Conservation (phyloP, 2,888 invertebrate species). For the Scrobipalpa atriplicella region DNA sequence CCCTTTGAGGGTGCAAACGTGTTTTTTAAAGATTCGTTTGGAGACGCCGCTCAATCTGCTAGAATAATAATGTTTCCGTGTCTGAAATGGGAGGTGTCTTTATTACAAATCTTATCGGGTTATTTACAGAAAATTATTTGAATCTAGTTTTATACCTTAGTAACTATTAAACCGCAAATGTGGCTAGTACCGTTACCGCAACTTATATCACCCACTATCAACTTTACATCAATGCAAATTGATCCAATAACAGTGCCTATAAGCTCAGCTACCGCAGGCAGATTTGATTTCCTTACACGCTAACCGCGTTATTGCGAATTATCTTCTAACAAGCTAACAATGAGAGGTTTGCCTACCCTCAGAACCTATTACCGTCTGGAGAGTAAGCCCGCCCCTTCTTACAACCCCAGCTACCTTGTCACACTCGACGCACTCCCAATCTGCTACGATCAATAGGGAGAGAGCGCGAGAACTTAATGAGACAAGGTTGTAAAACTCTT, state of each 20-base stretch:
- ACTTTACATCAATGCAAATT: conserved; percentile 25
- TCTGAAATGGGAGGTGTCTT: conserved; percentile 35
- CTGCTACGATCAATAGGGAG: conserved; percentile 32
- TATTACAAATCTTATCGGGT: not conserved
- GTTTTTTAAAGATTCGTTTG: conserved; percentile 75
- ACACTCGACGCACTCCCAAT: conserved; percentile 42
- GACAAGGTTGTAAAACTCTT: conserved; percentile 64
- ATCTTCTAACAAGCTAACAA: conserved; percentile 78
- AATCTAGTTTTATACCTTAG: not conserved
- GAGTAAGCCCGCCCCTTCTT: conserved; percentile 73
- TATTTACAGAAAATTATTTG: not conserved
- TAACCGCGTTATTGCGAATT: conserved; percentile 72
- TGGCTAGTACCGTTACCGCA: conserved; percentile 10
- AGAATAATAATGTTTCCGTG: conserved; percentile 69
- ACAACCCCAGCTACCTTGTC: conserved; percentile 66
- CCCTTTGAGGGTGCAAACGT: conserved; percentile 75
- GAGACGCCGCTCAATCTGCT: conserved; percentile 70
- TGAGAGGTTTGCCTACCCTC: conserved; percentile 75
- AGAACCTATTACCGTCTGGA: conserved; percentile 76
- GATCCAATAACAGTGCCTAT: conserved; percentile 25
- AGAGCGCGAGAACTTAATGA: conserved; percentile 44
- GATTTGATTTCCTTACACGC: conserved; percentile 61
- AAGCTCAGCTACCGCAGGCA: conserved; percentile 44
- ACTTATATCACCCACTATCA: conserved; percentile 16
- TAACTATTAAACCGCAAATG: not conserved